Evolutionary conservation across 2,113 vertebrate species (phyloP).

Genomic region (Jacana jacana): DNA sequence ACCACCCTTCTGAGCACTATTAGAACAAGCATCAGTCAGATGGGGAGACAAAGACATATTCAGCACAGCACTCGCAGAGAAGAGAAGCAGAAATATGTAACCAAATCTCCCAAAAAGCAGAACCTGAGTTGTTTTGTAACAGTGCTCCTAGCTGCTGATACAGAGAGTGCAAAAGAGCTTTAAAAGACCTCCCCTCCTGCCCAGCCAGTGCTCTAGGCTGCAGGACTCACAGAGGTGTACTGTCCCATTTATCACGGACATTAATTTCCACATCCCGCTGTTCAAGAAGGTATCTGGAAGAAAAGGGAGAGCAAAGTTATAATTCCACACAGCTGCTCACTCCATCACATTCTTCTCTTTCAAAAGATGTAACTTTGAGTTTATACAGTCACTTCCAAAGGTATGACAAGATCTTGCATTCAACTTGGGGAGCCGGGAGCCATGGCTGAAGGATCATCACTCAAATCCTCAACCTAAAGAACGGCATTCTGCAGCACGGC

Average conservation of each 20-base stretch:
- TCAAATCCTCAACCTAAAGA: not conserved
- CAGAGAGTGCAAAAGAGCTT: not conserved
- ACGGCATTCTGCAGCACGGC: fast-evolving
- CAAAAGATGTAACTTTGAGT: not conserved
- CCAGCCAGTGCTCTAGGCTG: not conserved
- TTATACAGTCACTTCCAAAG: not conserved
- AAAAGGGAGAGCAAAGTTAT: not conserved
- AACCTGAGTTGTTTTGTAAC: not conserved
- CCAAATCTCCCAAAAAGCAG: not conserved
- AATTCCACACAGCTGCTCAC: not conserved
- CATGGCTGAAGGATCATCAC: not conserved
- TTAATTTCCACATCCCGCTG: slow-evolving; percentile 97
- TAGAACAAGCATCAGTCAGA: not conserved
- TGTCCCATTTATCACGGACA: slow-evolving; percentile 97
- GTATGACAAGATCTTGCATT: not conserved
- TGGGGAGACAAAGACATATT: not conserved
- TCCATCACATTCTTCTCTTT: not conserved
- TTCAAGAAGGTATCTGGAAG: slow-evolving; percentile 90
- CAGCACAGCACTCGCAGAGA: not conserved
- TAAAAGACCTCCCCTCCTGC: not conserved
- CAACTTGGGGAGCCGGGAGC: not conserved
- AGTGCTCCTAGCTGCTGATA: not conserved
- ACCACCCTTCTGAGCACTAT: not conserved
- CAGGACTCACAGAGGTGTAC: slow-evolving; percentile 92
- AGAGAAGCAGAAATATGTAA: not conserved